Base-by-base conservation (phyloP, 2,888 invertebrate genomes). In the Hydriomena furcata region DNA sequence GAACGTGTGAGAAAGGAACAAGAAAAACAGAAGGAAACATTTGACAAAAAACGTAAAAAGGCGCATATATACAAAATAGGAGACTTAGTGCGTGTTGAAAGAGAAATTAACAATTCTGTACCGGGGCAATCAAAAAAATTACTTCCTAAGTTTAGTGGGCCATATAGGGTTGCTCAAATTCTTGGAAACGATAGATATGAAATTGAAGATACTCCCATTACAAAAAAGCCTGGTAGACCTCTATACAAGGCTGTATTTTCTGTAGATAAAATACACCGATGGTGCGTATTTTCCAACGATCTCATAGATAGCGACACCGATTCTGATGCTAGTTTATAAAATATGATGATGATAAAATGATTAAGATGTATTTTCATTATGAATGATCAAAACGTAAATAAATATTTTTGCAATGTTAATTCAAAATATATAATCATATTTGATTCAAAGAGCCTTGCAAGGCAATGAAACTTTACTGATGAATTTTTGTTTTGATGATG, bases 191-290 rank as follows among this genome's bases (percentile, higher is more conserved):
- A 38, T 20, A 28, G 38, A 7, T 38, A 28, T 20, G 27, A 20
- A 7, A 8, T 38, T 1, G 10, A 10, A 10, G 38, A 38, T 17
- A 38, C 27, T 0, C 28, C 38, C 5, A 20, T 38, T 2, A 36
- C 35, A 5, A 36, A 24, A 36, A 36, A 36, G 4, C 11, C 10
- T 1, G n/a, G n/a, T n/a, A 17, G 1, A n/a, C n/a, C n/a, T n/a
- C n/a, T n/a, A 3, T 34, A 34, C 5, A 27, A n/a, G 11, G 28
- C 7, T 10, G 20, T 38, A 3, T 28, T 38, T 10, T 6, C 38
- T 4, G 11, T 38, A 10, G 38, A 38, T 28, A 38, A 38, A 20
- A 20, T 38, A 38, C 7, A 7, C 7, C 37, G 25, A 1, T 37
- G 38, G 28, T n/a, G n/a, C n/a, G n/a, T n/a, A n/a, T n/a, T n/a